phyloP scores from a whole-genome alignment of 1,140 invertebrate species.

The Nasonia longicornis region DNA sequence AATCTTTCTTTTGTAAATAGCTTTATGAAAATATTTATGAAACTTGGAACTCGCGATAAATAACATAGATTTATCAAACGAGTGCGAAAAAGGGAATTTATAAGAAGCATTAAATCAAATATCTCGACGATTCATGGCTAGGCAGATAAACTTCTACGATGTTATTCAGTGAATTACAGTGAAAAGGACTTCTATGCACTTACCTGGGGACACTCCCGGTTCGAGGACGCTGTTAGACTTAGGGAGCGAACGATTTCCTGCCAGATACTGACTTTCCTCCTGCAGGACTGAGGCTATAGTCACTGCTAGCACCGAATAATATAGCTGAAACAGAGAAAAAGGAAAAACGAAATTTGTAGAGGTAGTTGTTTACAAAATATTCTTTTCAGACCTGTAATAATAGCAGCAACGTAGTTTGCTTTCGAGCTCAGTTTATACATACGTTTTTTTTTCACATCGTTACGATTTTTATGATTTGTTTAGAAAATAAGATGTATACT shows the following conservation, averaged over 20 bases:
- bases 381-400: too few species aligned
- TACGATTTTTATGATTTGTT: too few species aligned
- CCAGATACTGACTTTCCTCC: constrained; percentile 66
- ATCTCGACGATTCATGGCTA: not conserved
- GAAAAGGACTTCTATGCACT: constrained; percentile 51
- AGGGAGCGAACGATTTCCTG: constrained; percentile 62
- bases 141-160: not conserved
- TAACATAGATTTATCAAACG: not conserved
- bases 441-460: too few species aligned
- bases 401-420: too few species aligned
- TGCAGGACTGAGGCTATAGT: constrained; percentile 64
- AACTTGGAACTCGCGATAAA: not conserved
- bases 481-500: too few species aligned
- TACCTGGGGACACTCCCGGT: constrained; percentile 68
- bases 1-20: not conserved
- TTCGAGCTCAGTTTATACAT: too few species aligned
- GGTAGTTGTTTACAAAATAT: too few species aligned
- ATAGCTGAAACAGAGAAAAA: constrained; percentile 64
- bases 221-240: constrained; percentile 67
- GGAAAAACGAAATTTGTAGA: not conserved
- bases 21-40: not conserved
- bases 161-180: constrained; percentile 16
- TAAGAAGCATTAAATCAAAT: not conserved
- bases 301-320: constrained; percentile 65
- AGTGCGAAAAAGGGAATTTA: not conserved